These are phyloP conservation scores for Leptinotarsa tumamoca DNA, from an alignment of 2,888 invertebrate species.

Conservation along the genomic window DNA sequence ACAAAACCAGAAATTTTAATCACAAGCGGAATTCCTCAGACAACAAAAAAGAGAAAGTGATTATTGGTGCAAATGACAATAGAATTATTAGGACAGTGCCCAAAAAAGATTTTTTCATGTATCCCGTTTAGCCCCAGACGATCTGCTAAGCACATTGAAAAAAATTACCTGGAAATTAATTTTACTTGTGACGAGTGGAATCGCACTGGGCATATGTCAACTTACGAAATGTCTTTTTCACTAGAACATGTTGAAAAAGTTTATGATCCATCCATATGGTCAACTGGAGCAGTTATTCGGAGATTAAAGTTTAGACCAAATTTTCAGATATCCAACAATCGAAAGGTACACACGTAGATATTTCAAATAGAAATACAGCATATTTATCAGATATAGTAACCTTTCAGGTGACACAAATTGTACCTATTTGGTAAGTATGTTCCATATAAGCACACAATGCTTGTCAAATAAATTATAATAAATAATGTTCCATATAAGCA, in stretches of 20 bases:
- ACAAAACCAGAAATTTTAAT: conserved; percentile 1
- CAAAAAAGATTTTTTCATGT: conserved; percentile 17
- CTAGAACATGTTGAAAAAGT: conserved; percentile 14
- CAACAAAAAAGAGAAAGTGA: background rate
- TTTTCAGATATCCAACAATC: conserved; percentile 12
- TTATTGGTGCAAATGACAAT: conserved; percentile 18
- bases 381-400: background rate
- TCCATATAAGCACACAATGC: background rate
- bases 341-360: background rate
- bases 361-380: background rate
- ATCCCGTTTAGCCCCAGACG: background rate
- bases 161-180: background rate
- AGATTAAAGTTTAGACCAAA: conserved; percentile 20
- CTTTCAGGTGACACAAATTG: background rate
- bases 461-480: conserved; percentile 22
- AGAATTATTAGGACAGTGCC: conserved; percentile 7
- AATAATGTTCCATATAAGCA: conserved; percentile 1
- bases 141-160: too few species aligned
- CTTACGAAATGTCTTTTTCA: conserved; percentile 7
- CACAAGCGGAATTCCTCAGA: background rate
- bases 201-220: conserved; percentile 19
- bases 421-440: conserved; percentile 20
- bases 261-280: conserved; percentile 16
- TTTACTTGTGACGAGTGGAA: conserved; percentile 20
- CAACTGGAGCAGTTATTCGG: conserved; percentile 18